Percentiles rank a stretch among this genome's conserved stretches.
phyloP scores from a whole-genome alignment of 2,888 invertebrate species.

The Nesidiocoris tenuis region DNA sequence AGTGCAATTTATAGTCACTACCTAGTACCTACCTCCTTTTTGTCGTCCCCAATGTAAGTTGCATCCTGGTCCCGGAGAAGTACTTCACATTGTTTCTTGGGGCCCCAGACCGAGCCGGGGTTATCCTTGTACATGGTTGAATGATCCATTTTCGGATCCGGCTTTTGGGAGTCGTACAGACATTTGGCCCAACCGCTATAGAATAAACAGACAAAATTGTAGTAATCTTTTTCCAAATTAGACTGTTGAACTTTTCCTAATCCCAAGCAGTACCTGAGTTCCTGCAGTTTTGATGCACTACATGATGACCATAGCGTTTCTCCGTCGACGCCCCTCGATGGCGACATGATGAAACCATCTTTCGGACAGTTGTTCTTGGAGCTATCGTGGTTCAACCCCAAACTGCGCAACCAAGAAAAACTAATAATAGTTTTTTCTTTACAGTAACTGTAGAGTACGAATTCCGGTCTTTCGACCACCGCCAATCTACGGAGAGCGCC shows the following conservation, averaged over 20 bases:
- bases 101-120: conserved; percentile 70
- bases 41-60: conserved; percentile 54
- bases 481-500: too few relatives aligned
- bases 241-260: too few relatives aligned
- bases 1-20: too few relatives aligned
- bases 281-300: conserved; percentile 58
- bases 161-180: conserved; percentile 61
- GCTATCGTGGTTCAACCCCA: conserved; percentile 80
- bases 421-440: too few relatives aligned
- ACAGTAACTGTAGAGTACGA: too few relatives aligned
- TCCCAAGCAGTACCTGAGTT: neutral
- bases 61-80: conserved; percentile 70
- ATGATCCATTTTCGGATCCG: conserved; percentile 61
- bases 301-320: conserved; percentile 77
- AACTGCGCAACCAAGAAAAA: conserved; percentile 58
- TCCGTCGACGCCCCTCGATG: conserved; percentile 70
- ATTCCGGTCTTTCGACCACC: too few relatives aligned
- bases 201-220: too few relatives aligned
- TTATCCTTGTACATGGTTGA: conserved; percentile 61
- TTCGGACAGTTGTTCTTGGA: conserved; percentile 69
- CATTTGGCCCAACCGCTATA: conserved; percentile 57
- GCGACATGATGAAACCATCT: conserved; percentile 80
- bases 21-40: conserved; percentile 45
- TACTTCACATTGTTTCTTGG: conserved; percentile 73
- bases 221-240: too few relatives aligned